phyloP scores from a whole-genome alignment of 1,140 invertebrate genomes.

The Trypoxylus dichotomus region DNA sequence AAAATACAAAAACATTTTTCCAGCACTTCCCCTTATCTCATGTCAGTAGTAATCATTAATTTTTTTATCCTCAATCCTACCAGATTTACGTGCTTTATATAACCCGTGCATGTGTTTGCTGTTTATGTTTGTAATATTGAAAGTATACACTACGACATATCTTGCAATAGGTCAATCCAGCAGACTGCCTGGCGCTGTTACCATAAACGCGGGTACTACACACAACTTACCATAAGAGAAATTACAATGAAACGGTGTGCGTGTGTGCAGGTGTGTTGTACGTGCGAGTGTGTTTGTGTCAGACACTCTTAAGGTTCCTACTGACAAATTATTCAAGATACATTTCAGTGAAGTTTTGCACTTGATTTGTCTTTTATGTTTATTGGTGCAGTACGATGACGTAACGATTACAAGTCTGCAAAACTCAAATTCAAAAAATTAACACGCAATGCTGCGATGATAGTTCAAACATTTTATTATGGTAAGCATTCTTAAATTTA shows the following conservation, averaged over 20 bases:
- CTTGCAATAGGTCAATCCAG: conserved; percentile 5
- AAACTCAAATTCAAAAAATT: too few species aligned
- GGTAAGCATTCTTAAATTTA: too few species aligned
- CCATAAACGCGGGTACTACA: conserved; percentile 5
- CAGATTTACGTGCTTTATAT: neutral
- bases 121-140: conserved; percentile 7
- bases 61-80: neutral
- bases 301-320: neutral
- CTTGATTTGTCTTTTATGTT: neutral
- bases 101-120: neutral
- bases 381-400: neutral
- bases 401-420: too few species aligned
- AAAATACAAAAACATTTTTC: too few species aligned
- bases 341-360: neutral
- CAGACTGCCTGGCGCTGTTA: conserved; percentile 4
- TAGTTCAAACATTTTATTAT: too few species aligned
- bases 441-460: too few species aligned
- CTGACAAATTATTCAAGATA: neutral
- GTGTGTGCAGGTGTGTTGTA: neutral
- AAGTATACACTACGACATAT: conserved; percentile 7
- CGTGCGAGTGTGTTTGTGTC: neutral
- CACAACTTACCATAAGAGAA: conserved; percentile 3
- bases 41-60: neutral
- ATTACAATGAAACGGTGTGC: conserved; percentile 6
- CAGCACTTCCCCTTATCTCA: too few species aligned